Conservation (phyloP, 1,140 invertebrate genomes). For the Diprion similis region DNA sequence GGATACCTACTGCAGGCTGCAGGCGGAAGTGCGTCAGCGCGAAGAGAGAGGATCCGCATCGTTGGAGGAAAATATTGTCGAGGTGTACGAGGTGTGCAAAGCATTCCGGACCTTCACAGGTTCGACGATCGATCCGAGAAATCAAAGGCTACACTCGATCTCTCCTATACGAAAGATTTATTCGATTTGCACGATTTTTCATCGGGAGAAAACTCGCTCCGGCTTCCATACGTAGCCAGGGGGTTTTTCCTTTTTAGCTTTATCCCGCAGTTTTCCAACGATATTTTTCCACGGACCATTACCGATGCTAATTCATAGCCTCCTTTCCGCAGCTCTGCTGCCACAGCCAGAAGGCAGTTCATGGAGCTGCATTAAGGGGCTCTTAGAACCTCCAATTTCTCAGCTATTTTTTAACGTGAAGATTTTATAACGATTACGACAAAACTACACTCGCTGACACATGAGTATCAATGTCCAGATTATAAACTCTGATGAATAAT, state of each 20-base stretch:
- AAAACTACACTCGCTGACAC: no score
- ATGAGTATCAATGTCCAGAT: no score
- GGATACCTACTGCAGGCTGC: neutral
- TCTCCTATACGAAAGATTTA: neutral
- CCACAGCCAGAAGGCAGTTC: neutral
- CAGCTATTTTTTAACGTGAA: neutral
- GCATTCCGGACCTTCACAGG: no score
- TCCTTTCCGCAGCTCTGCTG: neutral
- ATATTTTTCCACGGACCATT: conserved; percentile 7
- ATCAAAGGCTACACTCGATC: neutral
- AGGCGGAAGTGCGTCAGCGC: neutral
- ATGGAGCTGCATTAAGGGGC: neutral
- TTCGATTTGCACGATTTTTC: neutral
- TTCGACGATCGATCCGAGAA: neutral
- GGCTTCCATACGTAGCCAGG: neutral
- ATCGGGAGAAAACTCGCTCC: neutral
- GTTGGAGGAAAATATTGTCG: no score
- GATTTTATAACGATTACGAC: no score
- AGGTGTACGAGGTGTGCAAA: no score
- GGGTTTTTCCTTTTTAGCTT: neutral
- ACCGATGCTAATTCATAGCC: conserved; percentile 7
- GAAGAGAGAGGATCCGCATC: neutral
- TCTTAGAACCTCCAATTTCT: neutral
- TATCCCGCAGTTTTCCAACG: neutral
- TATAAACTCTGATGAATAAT: no score